Conservation (phyloP, 2,888 invertebrate genomes). For the Synanthedon myopaeformis region DNA sequence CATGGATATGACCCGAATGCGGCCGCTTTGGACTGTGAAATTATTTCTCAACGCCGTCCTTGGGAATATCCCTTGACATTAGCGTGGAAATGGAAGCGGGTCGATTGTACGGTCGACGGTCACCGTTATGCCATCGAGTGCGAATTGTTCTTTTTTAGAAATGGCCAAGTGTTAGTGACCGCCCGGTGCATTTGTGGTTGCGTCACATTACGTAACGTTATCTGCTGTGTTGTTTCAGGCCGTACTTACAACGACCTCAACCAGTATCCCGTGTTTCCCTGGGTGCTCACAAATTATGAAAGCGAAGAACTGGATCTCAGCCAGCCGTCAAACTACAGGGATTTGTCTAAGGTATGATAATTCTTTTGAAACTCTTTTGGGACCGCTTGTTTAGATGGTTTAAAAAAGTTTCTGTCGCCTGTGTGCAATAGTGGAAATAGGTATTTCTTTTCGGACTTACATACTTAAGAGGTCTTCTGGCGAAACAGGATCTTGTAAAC, state of each 20-base stretch:
- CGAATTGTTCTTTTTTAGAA: neutral
- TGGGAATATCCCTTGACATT: neutral
- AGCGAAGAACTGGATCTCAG: slow-evolving; percentile 95
- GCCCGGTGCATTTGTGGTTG: neutral
- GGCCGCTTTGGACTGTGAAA: neutral
- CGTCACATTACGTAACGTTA: neutral
- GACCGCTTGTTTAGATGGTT: neutral
- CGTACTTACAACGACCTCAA: slow-evolving; percentile 99
- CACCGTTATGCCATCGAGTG: neutral
- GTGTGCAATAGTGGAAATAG: too few relatives aligned
- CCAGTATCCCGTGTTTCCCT: slow-evolving; percentile 99
- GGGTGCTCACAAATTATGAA: slow-evolving; percentile 99
- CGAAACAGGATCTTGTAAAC: too few relatives aligned
- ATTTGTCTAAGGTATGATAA: slow-evolving; percentile 86
- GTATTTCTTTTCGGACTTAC: too few relatives aligned
- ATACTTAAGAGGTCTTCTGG: too few relatives aligned
- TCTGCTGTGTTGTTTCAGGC: slow-evolving; percentile 69
- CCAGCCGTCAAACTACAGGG: slow-evolving; percentile 96
- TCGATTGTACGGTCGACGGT: neutral
- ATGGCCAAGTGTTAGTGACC: neutral
- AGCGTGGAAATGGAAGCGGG: neutral
- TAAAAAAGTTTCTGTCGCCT: too few relatives aligned
- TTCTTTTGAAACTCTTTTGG: neutral
- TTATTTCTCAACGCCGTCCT: neutral
- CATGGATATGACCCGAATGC: neutral